A percentile compares a stretch with the other conserved stretches of the same genome.
Evolutionary conservation across 2,113 vertebrate species (phyloP).

Genomic region (Ploceus nigricollis): DNA sequence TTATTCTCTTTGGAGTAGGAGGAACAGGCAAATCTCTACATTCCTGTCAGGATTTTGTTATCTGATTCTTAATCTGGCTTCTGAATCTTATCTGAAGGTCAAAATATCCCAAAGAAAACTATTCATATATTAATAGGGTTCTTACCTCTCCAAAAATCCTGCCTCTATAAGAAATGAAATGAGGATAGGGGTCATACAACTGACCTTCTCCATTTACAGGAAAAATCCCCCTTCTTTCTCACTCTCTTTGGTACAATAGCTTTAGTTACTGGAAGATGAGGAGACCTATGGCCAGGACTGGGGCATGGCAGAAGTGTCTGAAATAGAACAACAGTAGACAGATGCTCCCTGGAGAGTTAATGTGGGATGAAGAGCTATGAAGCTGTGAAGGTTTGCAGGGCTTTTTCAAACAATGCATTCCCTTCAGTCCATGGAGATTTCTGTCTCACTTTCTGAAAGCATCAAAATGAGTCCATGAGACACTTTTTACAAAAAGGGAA

Average conservation of each 20-base stretch:
- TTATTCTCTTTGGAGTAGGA: neutral
- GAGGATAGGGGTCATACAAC: neutral
- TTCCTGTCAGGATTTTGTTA: neutral
- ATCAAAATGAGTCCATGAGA: neutral
- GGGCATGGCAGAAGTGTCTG: neutral
- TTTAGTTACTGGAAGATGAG: neutral
- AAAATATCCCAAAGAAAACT: neutral
- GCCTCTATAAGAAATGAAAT: neutral
- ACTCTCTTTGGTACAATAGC: neutral
- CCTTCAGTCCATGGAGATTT: neutral
- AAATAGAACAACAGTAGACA: neutral
- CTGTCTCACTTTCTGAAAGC: neutral
- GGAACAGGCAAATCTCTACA: neutral
- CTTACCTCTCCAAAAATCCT: neutral
- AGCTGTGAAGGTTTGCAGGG: neutral
- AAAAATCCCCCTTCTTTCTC: neutral
- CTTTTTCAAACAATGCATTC: neutral
- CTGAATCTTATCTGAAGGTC: neutral
- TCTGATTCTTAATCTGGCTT: neutral
- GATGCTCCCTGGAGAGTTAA: neutral
- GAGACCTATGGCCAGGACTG: neutral
- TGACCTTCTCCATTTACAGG: neutral
- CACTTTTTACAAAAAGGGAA: neutral
- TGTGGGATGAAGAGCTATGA: neutral
- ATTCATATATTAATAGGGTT: neutral